These are phyloP conservation scores for Pteromalus puparum DNA, from an alignment of 1,140 invertebrate species.

Conservation along the genomic window DNA sequence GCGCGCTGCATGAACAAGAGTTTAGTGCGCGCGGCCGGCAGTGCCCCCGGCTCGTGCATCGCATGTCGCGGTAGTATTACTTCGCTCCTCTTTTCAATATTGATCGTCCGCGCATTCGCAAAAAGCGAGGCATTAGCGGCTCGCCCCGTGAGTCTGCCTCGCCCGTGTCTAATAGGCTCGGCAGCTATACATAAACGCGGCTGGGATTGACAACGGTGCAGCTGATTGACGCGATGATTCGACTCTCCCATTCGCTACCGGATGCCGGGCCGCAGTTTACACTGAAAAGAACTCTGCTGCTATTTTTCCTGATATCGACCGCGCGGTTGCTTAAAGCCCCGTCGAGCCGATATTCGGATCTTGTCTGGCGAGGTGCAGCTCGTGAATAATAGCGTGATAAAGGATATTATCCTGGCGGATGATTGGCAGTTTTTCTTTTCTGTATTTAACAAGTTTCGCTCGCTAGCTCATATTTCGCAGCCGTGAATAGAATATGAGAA, in stretches of 20 bases:
- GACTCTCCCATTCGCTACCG: too few species aligned
- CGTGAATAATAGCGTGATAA: slow-evolving; percentile 34
- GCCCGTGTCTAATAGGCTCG: not conserved
- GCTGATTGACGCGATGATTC: too few species aligned
- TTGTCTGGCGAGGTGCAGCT: not conserved
- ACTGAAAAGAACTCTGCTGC: too few species aligned
- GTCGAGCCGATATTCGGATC: not conserved
- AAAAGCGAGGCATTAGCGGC: not conserved
- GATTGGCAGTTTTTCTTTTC: not conserved
- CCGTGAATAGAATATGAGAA: not conserved
- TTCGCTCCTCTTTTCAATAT: slow-evolving; percentile 31
- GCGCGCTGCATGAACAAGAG: not conserved
- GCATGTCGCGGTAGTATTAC: slow-evolving; percentile 18
- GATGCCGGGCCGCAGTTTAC: too few species aligned
- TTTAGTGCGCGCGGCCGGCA: not conserved
- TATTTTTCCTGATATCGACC: slow-evolving; percentile 3
- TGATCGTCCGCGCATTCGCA: not conserved
- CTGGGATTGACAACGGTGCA: too few species aligned
- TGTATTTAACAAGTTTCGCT: slow-evolving; percentile 12
- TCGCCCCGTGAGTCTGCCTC: not conserved
- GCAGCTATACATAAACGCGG: not conserved
- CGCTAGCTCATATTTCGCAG: not conserved
- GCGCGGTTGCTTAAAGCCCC: not conserved
- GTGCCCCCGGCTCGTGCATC: not conserved
- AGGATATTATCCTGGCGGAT: not conserved